Conservation (phyloP, 2,888 invertebrate genomes). For the Torymus auratus region DNA sequence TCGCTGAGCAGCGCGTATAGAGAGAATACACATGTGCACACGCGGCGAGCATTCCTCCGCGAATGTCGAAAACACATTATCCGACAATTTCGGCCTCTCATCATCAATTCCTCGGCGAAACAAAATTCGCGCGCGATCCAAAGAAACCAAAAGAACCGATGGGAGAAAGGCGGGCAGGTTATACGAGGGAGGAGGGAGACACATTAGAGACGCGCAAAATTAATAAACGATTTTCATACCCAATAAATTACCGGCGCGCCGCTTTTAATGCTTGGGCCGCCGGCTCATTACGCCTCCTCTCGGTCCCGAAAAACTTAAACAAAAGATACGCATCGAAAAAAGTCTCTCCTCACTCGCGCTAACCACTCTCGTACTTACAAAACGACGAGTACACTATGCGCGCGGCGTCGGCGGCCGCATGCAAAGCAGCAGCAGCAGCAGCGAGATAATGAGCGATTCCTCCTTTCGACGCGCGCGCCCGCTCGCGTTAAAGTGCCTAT, state of each 20-base stretch:
- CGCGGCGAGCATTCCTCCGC: constrained; percentile 7
- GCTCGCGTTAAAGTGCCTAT: constrained; percentile 44
- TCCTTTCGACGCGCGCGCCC: constrained; percentile 20
- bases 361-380: constrained; percentile 2
- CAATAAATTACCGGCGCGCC: constrained; percentile 50
- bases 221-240: constrained; percentile 58
- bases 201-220: constrained; percentile 24
- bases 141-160: neutral
- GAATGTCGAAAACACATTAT: constrained; percentile 54
- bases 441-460: constrained; percentile 54
- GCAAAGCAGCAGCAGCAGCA: constrained; percentile 23
- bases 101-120: constrained; percentile 10
- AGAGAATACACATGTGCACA: neutral
- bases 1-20: neutral
- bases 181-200: neutral
- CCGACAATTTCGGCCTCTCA: constrained; percentile 42
- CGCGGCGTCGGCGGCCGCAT: constrained; percentile 8
- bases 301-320: constrained; percentile 29
- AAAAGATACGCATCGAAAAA: constrained; percentile 50
- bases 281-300: constrained; percentile 29
- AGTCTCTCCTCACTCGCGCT: neutral
- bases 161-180: no score
- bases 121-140: neutral
- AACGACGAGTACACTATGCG: constrained; percentile 9
- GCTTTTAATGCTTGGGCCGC: neutral